A percentile compares a stretch with the other conserved stretches of the same genome.
Conservation (phyloP, 2,797 vertebrate species). For the Macropus fuliginosus region DNA sequence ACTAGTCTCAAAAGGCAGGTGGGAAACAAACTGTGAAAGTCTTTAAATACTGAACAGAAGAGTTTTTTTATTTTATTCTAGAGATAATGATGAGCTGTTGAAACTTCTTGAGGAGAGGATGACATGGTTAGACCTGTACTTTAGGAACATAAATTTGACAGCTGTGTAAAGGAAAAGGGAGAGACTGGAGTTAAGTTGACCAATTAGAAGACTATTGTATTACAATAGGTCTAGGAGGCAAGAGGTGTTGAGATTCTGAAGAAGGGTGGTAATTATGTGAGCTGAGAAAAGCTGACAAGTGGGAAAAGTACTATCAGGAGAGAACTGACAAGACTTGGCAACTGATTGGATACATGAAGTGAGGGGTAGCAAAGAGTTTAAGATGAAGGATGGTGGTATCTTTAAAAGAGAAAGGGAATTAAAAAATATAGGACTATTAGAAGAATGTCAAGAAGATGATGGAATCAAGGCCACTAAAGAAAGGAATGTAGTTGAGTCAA, state of each 20-base stretch:
- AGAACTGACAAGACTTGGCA: neutral
- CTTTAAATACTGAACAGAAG: neutral
- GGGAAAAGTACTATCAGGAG: neutral
- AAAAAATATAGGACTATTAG: neutral
- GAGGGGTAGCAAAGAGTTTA: neutral
- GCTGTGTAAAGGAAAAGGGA: neutral
- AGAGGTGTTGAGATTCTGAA: neutral
- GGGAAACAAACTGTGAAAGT: neutral
- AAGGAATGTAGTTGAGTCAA: neutral
- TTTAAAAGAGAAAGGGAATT: neutral
- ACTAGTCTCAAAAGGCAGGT: neutral
- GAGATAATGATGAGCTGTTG: neutral
- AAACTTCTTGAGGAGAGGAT: neutral
- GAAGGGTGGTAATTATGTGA: too few relatives aligned
- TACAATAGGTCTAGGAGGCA: neutral
- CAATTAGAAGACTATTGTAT: neutral
- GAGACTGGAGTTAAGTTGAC: neutral
- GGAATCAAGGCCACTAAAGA: neutral
- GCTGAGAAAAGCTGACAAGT: neutral
- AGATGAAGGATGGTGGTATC: neutral
- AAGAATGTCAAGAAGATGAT: neutral
- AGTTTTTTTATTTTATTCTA: neutral
- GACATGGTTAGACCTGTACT: neutral
- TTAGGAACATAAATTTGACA: neutral
- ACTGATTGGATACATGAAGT: neutral